Conservation (phyloP, 1,140 invertebrate genomes). For the Rhagoletis pomonella region DNA sequence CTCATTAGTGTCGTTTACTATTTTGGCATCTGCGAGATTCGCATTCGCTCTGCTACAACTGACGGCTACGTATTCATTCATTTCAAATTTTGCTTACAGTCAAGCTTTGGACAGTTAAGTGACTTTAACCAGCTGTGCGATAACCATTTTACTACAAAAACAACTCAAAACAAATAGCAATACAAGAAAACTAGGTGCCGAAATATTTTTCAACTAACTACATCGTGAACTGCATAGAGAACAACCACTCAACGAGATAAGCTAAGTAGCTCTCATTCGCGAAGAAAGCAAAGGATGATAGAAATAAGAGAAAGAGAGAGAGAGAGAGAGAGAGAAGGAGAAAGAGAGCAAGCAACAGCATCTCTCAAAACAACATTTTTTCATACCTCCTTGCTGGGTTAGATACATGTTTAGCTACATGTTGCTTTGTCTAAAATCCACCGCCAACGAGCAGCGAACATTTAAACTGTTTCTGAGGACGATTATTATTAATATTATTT, state of each 20-base stretch:
- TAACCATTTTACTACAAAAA: neutral
- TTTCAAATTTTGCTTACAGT: neutral
- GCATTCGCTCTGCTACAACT: neutral
- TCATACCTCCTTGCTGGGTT: neutral
- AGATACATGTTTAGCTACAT: neutral
- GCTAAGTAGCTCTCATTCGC: neutral
- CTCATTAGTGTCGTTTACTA: neutral
- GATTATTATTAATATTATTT: no score
- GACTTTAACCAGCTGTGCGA: neutral
- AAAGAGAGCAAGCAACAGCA: neutral
- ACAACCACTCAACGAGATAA: neutral
- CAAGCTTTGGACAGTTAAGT: neutral
- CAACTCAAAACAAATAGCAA: neutral
- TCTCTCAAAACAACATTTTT: neutral
- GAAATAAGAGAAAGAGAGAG: neutral
- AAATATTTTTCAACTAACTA: neutral
- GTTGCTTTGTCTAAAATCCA: neutral
- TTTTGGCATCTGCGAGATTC: neutral
- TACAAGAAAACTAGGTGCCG: neutral
- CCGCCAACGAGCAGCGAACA: no score
- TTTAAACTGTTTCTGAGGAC: no score
- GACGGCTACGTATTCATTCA: constrained; percentile 2
- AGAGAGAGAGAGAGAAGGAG: neutral
- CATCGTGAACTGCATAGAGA: neutral
- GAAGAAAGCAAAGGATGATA: neutral